phyloP scores from a whole-genome alignment of 2,888 invertebrate species.

The Odontocolon sp. region DNA sequence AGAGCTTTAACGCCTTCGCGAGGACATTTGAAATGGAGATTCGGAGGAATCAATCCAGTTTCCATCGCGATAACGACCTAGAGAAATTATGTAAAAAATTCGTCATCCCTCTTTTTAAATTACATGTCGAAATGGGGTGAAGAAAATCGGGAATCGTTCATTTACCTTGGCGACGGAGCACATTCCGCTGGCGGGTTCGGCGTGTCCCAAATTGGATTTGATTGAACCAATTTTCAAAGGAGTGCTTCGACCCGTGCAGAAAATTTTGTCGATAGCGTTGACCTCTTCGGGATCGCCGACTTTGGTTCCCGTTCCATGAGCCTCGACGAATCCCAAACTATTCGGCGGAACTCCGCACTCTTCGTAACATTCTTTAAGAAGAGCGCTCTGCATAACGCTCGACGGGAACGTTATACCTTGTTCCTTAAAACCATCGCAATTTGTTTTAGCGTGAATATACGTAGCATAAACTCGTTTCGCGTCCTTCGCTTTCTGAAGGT shows the following conservation, averaged over 20 bases:
- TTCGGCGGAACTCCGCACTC: constrained; percentile 84
- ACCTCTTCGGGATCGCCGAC: constrained; percentile 97
- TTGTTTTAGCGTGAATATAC: constrained; percentile 83
- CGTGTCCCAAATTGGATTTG: constrained; percentile 97
- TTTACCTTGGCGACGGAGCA: constrained; percentile 90
- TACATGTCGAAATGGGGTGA: not conserved
- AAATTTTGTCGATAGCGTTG: constrained; percentile 89
- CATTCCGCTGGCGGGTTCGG: constrained; percentile 92
- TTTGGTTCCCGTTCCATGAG: constrained; percentile 89
- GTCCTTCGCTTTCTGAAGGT: constrained; percentile 86
- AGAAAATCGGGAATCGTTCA: not conserved
- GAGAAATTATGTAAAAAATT: too few relatives aligned
- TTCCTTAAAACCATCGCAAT: constrained; percentile 83
- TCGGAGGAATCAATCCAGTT: constrained; percentile 90
- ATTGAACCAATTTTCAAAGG: constrained; percentile 94
- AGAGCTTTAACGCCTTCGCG: constrained; percentile 85
- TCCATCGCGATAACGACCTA: constrained; percentile 90
- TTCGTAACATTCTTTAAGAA: constrained; percentile 83
- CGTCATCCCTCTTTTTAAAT: not conserved
- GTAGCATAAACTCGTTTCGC: constrained; percentile 82
- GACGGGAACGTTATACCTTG: constrained; percentile 79
- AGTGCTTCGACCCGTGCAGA: constrained; percentile 88
- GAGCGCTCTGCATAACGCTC: constrained; percentile 72
- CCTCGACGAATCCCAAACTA: constrained; percentile 85
- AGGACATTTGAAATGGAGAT: constrained; percentile 89